These are phyloP conservation scores for Phanerotoma sp. DNA, from an alignment of 2,888 invertebrate genomes.

Conservation along the genomic window DNA sequence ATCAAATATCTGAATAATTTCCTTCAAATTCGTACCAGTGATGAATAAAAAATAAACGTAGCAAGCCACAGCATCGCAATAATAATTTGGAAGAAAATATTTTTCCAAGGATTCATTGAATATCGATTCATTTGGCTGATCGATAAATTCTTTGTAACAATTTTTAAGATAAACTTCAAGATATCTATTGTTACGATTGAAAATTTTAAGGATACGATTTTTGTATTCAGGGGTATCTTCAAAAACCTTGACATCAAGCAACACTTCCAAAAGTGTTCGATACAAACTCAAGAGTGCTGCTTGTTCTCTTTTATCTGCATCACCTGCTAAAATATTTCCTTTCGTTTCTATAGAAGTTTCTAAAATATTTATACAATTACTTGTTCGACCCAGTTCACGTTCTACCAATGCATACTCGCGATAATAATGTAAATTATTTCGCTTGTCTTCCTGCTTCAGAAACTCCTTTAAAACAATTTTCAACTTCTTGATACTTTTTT, in stretches of 20 bases:
- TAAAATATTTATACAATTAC: slow-evolving; percentile 60
- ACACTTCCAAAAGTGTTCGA: slow-evolving; percentile 53
- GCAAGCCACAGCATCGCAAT: slow-evolving; percentile 61
- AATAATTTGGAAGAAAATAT: slow-evolving; percentile 60
- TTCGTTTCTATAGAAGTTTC: slow-evolving; percentile 58
- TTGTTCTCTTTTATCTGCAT: slow-evolving; percentile 45
- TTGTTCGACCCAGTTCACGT: slow-evolving; percentile 59
- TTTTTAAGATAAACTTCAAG: slow-evolving; percentile 42
- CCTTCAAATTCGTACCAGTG: slow-evolving; percentile 35
- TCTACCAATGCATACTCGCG: slow-evolving; percentile 67
- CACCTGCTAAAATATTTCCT: slow-evolving; percentile 37
- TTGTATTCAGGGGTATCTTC: no score
- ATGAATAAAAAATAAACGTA: slow-evolving; percentile 61
- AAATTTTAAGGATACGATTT: no score
- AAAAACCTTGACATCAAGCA: slow-evolving; percentile 38
- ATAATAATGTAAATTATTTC: slow-evolving; percentile 63
- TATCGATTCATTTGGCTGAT: slow-evolving; percentile 14
- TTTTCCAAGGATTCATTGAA: slow-evolving; percentile 34
- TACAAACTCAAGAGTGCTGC: slow-evolving; percentile 56
- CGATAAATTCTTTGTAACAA: slow-evolving; percentile 38
- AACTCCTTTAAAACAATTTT: slow-evolving; percentile 62
- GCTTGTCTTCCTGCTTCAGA: slow-evolving; percentile 60
- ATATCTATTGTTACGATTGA: slow-evolving; percentile 31
- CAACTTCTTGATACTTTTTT: slow-evolving; percentile 56
- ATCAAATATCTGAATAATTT: slow-evolving; percentile 39